These are phyloP conservation scores for Palloptera scutellata DNA, from an alignment of 2,888 invertebrate species.

Conservation along the genomic window DNA sequence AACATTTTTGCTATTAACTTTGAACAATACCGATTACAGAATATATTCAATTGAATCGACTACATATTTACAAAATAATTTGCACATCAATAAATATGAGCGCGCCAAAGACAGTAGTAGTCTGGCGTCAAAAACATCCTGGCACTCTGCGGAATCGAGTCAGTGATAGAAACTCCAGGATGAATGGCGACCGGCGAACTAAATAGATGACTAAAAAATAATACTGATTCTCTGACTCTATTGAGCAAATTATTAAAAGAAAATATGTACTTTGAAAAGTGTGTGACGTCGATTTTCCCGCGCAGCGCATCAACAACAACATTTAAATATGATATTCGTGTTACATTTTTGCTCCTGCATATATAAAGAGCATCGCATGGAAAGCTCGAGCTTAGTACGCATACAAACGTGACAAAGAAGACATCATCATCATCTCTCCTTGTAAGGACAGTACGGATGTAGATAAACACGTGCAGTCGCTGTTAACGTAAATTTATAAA, in stretches of 20 bases:
- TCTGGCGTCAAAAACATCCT: slow-evolving; percentile 38
- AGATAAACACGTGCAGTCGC: too few species aligned
- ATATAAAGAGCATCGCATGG: slow-evolving; percentile 51
- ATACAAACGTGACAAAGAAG: slow-evolving; percentile 51
- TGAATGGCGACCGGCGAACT: slow-evolving; percentile 52
- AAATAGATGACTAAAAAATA: slow-evolving; percentile 39
- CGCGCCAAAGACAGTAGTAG: slow-evolving; percentile 35
- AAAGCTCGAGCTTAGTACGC: slow-evolving; percentile 51
- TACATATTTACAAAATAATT: slow-evolving; percentile 23
- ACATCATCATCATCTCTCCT: slow-evolving; percentile 35
- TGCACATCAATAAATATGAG: slow-evolving; percentile 23
- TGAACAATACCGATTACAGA: slow-evolving; percentile 20
- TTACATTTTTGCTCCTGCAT: slow-evolving; percentile 33
- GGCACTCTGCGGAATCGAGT: slow-evolving; percentile 37
- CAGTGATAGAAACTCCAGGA: slow-evolving; percentile 48
- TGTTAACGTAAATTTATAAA: too few species aligned
- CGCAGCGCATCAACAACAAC: slow-evolving; percentile 40
- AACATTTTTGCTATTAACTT: too few species aligned
- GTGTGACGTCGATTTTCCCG: slow-evolving; percentile 52
- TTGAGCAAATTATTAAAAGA: slow-evolving; percentile 36
- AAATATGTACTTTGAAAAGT: slow-evolving; percentile 29
- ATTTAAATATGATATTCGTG: not conserved
- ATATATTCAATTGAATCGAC: slow-evolving; percentile 33
- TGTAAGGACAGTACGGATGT: not conserved
- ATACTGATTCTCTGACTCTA: not conserved